phyloP scores from a whole-genome alignment of 2,113 vertebrate species.

The Mionectes macconnelli region DNA sequence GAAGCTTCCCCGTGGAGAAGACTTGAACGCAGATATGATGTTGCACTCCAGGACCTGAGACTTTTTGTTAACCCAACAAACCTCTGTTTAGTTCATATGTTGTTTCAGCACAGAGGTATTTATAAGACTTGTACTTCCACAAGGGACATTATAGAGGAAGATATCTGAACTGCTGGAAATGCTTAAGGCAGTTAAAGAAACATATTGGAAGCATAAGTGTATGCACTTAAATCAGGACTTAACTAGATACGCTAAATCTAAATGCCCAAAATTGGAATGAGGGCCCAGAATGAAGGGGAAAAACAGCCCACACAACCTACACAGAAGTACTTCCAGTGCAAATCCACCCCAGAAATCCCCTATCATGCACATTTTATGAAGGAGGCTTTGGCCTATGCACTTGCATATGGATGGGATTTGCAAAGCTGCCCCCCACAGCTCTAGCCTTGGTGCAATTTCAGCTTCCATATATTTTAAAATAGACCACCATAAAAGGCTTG shows the following conservation, averaged over 20 bases:
- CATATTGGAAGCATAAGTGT: not conserved
- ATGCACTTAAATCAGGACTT: not conserved
- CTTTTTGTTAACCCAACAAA: not conserved
- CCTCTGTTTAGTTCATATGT: not conserved
- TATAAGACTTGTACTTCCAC: not conserved
- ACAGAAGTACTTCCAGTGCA: not conserved
- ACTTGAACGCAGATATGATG: not conserved
- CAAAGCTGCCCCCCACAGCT: not conserved
- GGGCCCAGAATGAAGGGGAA: not conserved
- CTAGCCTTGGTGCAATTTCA: not conserved
- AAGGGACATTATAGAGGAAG: not conserved
- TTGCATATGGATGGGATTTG: not conserved
- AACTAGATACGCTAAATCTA: not conserved
- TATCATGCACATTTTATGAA: not conserved
- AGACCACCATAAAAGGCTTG: not conserved
- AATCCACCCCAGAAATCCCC: not conserved
- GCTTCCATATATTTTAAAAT: not conserved
- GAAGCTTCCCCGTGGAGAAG: not conserved
- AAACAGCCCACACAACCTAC: accelerated
- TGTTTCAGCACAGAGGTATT: not conserved
- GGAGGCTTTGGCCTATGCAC: not conserved
- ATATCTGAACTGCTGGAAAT: not conserved
- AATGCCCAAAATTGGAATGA: not conserved
- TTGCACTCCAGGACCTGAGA: not conserved
- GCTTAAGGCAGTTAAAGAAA: not conserved